Evolutionary conservation across 2,888 invertebrate species (phyloP).

Genomic region (Notodonta dromedarius): DNA sequence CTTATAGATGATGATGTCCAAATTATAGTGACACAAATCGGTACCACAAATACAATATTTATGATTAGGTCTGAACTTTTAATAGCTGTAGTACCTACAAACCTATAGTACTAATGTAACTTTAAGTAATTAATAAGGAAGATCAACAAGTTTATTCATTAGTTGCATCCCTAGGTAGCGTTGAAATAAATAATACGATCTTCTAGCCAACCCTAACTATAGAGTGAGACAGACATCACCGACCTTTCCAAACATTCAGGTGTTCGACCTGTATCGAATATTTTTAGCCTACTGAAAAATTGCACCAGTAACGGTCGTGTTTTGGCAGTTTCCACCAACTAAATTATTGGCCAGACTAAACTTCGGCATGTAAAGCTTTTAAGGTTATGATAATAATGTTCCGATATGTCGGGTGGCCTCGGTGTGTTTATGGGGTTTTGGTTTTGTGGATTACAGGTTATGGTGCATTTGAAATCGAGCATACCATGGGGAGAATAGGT

Average conservation of each 20-base stretch:
- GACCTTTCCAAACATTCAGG: slow-evolving; percentile 15
- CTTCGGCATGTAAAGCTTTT: slow-evolving; percentile 7
- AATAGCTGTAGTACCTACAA: too few species aligned
- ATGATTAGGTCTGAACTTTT: too few species aligned
- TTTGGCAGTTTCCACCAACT: slow-evolving; percentile 9
- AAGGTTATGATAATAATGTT: slow-evolving; percentile 15
- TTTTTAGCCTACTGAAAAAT: slow-evolving; percentile 16
- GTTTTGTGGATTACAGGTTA: not conserved
- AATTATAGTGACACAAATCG: too few species aligned
- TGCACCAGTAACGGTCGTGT: slow-evolving; percentile 5
- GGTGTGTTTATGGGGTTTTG: slow-evolving; percentile 1
- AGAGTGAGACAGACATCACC: slow-evolving; percentile 14
- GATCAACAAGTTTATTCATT: too few species aligned
- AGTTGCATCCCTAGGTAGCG: too few species aligned
- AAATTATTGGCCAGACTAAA: slow-evolving; percentile 20
- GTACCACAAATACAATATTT: too few species aligned
- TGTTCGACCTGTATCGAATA: slow-evolving; percentile 22
- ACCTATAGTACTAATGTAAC: too few species aligned
- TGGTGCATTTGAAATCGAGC: not conserved
- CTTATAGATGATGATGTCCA: too few species aligned
- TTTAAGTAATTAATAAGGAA: too few species aligned
- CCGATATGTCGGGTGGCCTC: not conserved
- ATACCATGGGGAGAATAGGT: not conserved
- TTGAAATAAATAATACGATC: not conserved
- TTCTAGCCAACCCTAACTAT: slow-evolving; percentile 4